These are phyloP conservation scores for Steromphala cineraria DNA, from an alignment of 2,888 invertebrate species.

Conservation along the genomic window DNA sequence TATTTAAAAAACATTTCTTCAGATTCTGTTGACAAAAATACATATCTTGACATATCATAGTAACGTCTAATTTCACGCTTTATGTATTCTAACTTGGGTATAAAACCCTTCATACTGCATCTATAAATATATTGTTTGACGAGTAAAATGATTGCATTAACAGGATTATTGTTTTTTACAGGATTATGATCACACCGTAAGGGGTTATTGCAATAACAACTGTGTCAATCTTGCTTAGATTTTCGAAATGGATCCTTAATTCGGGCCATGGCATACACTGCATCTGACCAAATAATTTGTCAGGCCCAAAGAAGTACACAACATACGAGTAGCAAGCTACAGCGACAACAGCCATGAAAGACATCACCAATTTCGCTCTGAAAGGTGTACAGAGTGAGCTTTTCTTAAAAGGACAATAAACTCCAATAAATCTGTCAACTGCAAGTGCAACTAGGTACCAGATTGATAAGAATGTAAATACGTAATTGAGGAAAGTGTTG, in stretches of 20 bases:
- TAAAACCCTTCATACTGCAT: no score
- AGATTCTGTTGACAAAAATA: no score
- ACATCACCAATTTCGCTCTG: conserved; percentile 67
- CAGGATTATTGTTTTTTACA: no score
- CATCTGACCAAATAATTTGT: not conserved
- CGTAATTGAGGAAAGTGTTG: conserved; percentile 81
- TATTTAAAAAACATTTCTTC: no score
- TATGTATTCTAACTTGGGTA: no score
- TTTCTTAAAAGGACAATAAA: conserved; percentile 60
- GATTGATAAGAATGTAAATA: conserved; percentile 58
- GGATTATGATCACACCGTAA: conserved; percentile 49
- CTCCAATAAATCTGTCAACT: conserved; percentile 60
- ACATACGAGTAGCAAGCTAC: conserved; percentile 63
- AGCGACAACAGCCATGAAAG: conserved; percentile 53
- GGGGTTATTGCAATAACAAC: conserved; percentile 56
- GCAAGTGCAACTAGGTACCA: conserved; percentile 63
- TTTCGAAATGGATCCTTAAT: conserved; percentile 34
- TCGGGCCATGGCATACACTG: conserved; percentile 34
- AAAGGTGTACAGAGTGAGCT: conserved; percentile 64
- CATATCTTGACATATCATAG: no score
- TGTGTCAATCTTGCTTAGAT: conserved; percentile 53
- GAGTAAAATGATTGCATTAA: no score
- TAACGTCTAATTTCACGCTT: no score
- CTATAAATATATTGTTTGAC: no score
- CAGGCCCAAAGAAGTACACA: conserved; percentile 58